Evolutionary conservation across 2,797 vertebrate genomes (phyloP), one percentile per base, ranked within the genome.

Genomic region (Sandelia bainsii): DNA sequence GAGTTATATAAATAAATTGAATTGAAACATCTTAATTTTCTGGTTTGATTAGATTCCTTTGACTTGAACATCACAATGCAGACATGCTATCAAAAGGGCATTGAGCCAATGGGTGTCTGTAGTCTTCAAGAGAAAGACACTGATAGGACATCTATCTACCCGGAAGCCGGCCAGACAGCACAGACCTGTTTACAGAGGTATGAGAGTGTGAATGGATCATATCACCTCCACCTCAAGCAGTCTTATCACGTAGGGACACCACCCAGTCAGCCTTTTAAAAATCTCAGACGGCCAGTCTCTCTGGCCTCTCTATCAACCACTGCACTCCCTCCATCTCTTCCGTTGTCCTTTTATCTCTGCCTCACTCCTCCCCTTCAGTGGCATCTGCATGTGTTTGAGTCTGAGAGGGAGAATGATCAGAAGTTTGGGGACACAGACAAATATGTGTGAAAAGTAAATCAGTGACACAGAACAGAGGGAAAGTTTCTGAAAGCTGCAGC

Each of bases 211-310:
- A 81, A 77, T 42, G 72, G 75, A 68, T 74, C 23, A 16, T 56
- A 79, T 83, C 81, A 72, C 75, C 75, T 85, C 73, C 69, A 77
- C 74, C 53, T 83, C 79, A 80, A 80, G 83, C 76, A 80, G 48
- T 57, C 79, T 90, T 87, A 88, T 90, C 89, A 77, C 16, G n/a
- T 73, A 72, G 68, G 56, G 63, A 81, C 87, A 89, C 85, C 74
- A 83, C 34, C 70, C 63, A 48, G 72, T 44, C 64, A 32, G 69
- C 79, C 85, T 85, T 82, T 80, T 25, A 75, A 80, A 82, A 83
- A 66, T 50, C 57, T 72, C 67, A 78, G 32, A 37, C 2, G 1
- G 77, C 50, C 53, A 75, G 54, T 63, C 50, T 63, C 62, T 73
- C 20, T 29, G 27, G 27, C 57, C 60, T 73, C 67, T 69, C 67